Conservation (phyloP, 2,888 invertebrate species). For the Athalia circularis region DNA sequence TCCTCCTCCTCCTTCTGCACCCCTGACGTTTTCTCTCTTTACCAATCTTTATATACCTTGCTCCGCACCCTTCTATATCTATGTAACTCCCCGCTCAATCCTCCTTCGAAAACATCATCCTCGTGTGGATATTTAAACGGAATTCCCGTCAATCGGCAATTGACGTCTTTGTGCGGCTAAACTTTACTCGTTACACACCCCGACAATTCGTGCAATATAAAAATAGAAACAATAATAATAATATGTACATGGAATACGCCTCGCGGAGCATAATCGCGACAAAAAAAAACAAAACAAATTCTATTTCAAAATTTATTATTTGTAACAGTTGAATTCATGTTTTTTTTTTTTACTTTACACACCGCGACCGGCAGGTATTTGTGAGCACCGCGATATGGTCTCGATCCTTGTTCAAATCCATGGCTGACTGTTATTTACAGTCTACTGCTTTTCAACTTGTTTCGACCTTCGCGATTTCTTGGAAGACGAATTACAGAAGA, state of each 20-base stretch:
- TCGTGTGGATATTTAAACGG: slow-evolving; percentile 16
- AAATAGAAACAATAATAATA: neutral
- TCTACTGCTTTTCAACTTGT: slow-evolving; percentile 22
- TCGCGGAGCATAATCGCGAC: too few species aligned
- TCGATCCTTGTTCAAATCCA: neutral
- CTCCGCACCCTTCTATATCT: neutral
- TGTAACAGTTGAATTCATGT: too few species aligned
- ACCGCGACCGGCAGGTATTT: too few species aligned
- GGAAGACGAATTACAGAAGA: neutral
- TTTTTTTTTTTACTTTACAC: too few species aligned
- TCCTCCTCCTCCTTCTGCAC: neutral
- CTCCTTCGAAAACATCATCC: slow-evolving; percentile 19
- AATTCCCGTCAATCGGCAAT: slow-evolving; percentile 8
- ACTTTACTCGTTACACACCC: slow-evolving; percentile 17
- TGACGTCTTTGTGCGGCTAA: slow-evolving; percentile 28
- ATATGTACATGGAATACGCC: neutral
- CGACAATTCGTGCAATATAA: neutral
- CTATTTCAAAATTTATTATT: too few species aligned
- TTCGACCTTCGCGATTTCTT: slow-evolving; percentile 17
- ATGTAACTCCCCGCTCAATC: neutral
- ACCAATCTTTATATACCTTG: slow-evolving; percentile 35
- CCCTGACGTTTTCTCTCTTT: slow-evolving; percentile 30
- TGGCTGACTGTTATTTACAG: slow-evolving; percentile 25
- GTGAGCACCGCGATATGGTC: too few species aligned
- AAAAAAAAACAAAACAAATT: too few species aligned